These are phyloP conservation scores for Drosophila helvetica DNA, from an alignment of 2,888 invertebrate genomes.

Conservation along the genomic window DNA sequence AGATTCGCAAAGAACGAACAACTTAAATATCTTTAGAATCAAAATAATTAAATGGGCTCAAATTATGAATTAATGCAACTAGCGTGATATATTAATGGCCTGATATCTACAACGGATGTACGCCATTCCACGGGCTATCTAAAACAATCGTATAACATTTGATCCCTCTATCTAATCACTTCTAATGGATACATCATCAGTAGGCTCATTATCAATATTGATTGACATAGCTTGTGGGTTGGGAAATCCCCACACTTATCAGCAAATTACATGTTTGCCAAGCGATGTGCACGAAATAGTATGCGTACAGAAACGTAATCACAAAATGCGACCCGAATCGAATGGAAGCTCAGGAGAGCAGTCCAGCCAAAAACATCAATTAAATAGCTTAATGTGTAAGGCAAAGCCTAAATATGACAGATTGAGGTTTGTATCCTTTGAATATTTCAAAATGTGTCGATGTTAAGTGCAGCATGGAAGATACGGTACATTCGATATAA, in stretches of 20 bases:
- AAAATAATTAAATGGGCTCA: constrained; percentile 1
- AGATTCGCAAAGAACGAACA: background rate
- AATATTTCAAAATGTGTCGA: background rate
- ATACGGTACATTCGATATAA: background rate
- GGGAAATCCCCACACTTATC: constrained; percentile 19
- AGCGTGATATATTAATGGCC: background rate
- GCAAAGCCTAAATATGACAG: background rate
- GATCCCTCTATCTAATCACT: background rate
- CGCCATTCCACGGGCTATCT: constrained; percentile 10
- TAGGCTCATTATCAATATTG: constrained; percentile 6
- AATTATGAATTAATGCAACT: constrained; percentile 5
- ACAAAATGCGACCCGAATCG: constrained; percentile 9
- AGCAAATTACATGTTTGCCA: constrained; percentile 32
- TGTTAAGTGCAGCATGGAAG: background rate
- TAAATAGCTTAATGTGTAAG: background rate
- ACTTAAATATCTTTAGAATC: background rate
- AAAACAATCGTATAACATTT: constrained; percentile 18
- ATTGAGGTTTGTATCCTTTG: background rate
- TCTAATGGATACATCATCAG: constrained; percentile 4
- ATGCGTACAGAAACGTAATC: background rate
- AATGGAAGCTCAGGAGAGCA: constrained; percentile 5
- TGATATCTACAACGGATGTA: background rate
- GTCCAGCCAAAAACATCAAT: background rate
- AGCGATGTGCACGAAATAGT: constrained; percentile 1
- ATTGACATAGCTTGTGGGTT: constrained; percentile 4